phyloP scores from a whole-genome alignment of 1,140 invertebrate species.

The Drosophila navojoa region DNA sequence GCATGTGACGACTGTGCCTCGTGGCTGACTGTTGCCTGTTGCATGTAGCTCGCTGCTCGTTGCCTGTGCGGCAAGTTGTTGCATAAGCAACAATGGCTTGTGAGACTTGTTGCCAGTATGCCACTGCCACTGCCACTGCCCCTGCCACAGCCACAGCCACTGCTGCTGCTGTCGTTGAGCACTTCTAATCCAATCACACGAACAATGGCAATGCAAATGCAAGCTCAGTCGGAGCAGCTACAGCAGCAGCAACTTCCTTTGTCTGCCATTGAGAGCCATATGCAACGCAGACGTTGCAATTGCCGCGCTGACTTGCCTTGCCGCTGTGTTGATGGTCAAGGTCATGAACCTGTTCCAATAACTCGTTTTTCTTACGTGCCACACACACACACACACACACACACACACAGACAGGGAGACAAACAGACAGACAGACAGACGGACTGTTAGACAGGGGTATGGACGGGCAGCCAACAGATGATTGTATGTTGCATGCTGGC shows the following conservation, averaged over 20 bases:
- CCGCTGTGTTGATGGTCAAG: conserved; percentile 77
- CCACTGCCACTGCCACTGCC: conserved; percentile 16
- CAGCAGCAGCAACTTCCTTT: conserved; percentile 45
- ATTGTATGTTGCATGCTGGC: conserved; percentile 73
- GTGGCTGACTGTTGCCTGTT: conserved; percentile 29
- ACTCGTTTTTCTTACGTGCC: conserved; percentile 80
- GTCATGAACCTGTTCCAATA: conserved; percentile 83
- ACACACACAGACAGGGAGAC: conserved; percentile 20
- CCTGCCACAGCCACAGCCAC: conserved; percentile 18
- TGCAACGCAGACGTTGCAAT: conserved; percentile 56
- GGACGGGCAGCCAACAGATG: conserved; percentile 52
- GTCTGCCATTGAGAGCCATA: conserved; percentile 52
- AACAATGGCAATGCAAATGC: conserved; percentile 58
- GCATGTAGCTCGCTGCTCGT: conserved; percentile 6
- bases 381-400: conserved; percentile 39
- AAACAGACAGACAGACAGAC: conserved; percentile 4
- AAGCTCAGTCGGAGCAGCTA: conserved; percentile 19
- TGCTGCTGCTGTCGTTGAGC: conserved; percentile 37
- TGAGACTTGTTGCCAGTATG: conserved; percentile 53
- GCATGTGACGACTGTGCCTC: conserved; percentile 34
- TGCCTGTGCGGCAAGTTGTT: conserved; percentile 69
- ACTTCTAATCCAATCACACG: conserved; percentile 56
- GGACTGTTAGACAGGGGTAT: conserved; percentile 1
- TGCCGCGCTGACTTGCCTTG: conserved; percentile 60
- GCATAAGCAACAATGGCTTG: conserved; percentile 57